phyloP scores from a whole-genome alignment of 1,140 invertebrate species.

The Caenorhabditis tropicalis region DNA sequence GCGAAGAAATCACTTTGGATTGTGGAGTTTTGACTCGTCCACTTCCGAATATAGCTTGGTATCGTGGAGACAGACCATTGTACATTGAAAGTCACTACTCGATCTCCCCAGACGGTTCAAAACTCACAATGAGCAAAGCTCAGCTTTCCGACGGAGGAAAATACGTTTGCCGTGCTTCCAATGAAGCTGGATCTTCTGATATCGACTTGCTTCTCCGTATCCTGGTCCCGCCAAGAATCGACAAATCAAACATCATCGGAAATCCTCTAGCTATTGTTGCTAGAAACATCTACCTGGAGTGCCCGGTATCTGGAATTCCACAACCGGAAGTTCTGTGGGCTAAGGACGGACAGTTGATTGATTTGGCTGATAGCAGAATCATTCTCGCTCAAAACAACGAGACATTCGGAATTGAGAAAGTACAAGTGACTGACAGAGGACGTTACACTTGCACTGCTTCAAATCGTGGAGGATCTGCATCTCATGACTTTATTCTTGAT shows the following conservation, averaged over 20 bases:
- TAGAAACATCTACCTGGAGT: constrained; percentile 73
- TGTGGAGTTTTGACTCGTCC: constrained; percentile 40
- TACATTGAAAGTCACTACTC: constrained; percentile 58
- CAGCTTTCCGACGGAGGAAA: constrained; percentile 72
- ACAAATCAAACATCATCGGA: constrained; percentile 74
- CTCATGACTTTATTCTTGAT: constrained; percentile 65
- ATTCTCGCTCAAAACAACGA: constrained; percentile 65
- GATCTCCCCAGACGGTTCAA: constrained; percentile 62
- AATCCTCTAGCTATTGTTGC: constrained; percentile 70
- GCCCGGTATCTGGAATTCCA: constrained; percentile 72
- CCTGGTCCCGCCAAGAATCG: constrained; percentile 74
- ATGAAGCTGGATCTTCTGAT: constrained; percentile 73
- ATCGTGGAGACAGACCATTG: constrained; percentile 62
- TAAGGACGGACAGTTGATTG: constrained; percentile 72
- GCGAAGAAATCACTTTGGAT: constrained; percentile 52
- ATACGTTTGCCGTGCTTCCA: constrained; percentile 73
- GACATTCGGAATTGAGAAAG: constrained; percentile 63
- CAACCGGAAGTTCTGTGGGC: constrained; percentile 72
- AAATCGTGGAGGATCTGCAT: constrained; percentile 62
- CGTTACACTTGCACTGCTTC: constrained; percentile 64
- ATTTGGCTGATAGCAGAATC: constrained; percentile 44
- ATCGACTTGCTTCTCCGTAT: constrained; percentile 73
- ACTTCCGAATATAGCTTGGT: constrained; percentile 62
- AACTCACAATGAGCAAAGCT: constrained; percentile 69
- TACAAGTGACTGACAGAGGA: constrained; percentile 59